These are phyloP conservation scores for Drosophila prostipennis DNA, from an alignment of 2,888 invertebrate species.

Conservation along the genomic window DNA sequence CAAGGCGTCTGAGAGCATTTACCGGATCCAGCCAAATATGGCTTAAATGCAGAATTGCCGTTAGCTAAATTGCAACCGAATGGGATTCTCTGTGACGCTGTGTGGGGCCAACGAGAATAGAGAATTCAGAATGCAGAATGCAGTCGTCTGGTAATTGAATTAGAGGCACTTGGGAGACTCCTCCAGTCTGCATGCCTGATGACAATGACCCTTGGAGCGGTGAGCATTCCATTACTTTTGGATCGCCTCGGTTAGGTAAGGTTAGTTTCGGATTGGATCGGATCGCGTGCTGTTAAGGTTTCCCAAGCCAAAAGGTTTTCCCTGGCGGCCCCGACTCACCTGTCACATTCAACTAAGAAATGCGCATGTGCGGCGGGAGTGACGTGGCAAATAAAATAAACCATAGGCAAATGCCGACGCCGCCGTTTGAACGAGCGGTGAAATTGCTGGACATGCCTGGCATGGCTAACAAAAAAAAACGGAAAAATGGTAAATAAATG, in stretches of 20 bases:
- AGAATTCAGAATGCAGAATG: background rate
- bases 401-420: conserved; percentile 35
- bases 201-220: conserved; percentile 45
- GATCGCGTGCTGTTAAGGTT: conserved; percentile 45
- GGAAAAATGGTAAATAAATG: background rate
- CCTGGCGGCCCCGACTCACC: conserved; percentile 45
- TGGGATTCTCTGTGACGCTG: conserved; percentile 36
- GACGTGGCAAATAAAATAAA: conserved; percentile 57
- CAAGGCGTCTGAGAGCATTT: conserved; percentile 55
- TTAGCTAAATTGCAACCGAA: conserved; percentile 62
- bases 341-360: conserved; percentile 57
- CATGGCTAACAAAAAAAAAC: conserved; percentile 32
- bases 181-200: conserved; percentile 29
- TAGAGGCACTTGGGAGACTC: conserved; percentile 16
- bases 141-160: conserved; percentile 36
- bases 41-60: conserved; percentile 66
- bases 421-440: conserved; percentile 42
- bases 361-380: conserved; percentile 58
- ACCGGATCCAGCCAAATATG: conserved; percentile 67
- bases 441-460: conserved; percentile 49
- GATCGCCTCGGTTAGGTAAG: conserved; percentile 2
- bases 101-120: conserved; percentile 39
- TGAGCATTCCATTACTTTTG: conserved; percentile 46
- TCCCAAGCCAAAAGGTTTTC: conserved; percentile 66
- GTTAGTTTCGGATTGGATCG: background rate